Base-by-base conservation (phyloP, 2,888 invertebrate genomes). In the Rhagophthalmus giganteus region DNA sequence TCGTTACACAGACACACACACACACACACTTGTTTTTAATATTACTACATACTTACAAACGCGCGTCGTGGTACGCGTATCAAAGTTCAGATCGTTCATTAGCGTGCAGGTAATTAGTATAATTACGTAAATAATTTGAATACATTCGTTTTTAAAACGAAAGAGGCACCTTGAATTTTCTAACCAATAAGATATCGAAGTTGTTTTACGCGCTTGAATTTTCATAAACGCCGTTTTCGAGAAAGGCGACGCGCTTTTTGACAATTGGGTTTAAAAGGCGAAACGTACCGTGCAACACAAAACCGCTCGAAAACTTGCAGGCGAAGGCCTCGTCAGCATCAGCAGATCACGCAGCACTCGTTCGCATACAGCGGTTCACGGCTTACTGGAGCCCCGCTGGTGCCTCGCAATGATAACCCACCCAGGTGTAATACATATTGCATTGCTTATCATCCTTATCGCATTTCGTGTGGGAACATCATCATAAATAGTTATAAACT, bases 371-470 rank as follows among this genome's bases (percentile, higher is more conserved):
- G 55, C 46, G 53, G 45, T 40, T 48, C 37, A 40, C 38, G 32
- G 30, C 34, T 51, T 34, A 57, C 52, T 57, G 57, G 41, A 44
- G 53, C 53, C 55, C 47, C 31, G 38, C 42, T 32, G 48, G 52
- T 38, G 55, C 54, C 52, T 45, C 49, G 49, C 46, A 26, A 34
- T 45, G 51, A 52, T 52, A 52, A 51, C 27, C 40, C 14, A 35
- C 32, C 24, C 45, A 52, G 52, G 52, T 44, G 34, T 51, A 45
- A 32, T 51, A 41, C 50, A 50, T 38, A 51, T 27, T 51, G 50
- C 50, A 51, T 39, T 52, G 27, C 52, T 52, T 52, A 52, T 52
- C 52, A 40, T 28, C 20, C 30, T 46, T 52, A 50, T 50, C 50
- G n/a, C n/a, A n/a, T n/a, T n/a, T n/a, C n/a, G n/a, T n/a, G n/a